Evolutionary conservation across 2,113 vertebrate genomes (phyloP).

Genomic region (Lates calcarifer): DNA sequence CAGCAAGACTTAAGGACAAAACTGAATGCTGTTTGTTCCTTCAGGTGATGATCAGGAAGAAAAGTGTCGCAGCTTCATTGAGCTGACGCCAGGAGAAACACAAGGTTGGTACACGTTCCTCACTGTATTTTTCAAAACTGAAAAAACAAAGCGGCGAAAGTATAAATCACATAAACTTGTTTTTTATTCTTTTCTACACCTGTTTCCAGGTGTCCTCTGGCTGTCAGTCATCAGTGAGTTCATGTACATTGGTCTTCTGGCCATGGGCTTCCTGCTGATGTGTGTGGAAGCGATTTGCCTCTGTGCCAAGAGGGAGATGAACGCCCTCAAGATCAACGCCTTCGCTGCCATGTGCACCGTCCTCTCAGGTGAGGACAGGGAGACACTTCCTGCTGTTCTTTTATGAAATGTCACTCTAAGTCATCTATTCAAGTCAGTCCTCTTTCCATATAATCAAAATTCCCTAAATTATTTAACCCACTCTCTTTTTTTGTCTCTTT

Average conservation of each 20-base stretch:
- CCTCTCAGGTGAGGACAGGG: conserved; percentile 75
- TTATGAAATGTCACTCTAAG: neutral
- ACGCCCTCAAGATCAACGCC: conserved; percentile 88
- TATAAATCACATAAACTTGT: neutral
- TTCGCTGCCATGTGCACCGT: conserved; percentile 89
- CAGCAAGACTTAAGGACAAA: neutral
- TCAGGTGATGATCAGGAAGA: conserved; percentile 80
- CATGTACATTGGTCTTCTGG: conserved; percentile 86
- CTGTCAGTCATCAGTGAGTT: conserved; percentile 88
- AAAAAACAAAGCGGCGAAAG: neutral
- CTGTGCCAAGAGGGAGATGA: conserved; percentile 84
- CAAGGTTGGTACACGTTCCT: conserved; percentile 73
- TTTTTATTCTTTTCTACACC: neutral
- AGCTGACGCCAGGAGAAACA: conserved; percentile 87
- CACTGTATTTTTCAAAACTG: too few species aligned
- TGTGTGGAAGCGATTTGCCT: conserved; percentile 84
- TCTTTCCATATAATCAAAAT: neutral
- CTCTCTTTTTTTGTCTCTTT: neutral
- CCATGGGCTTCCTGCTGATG: conserved; percentile 88
- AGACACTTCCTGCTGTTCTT: neutral
- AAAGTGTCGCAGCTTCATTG: conserved; percentile 88
- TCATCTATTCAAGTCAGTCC: neutral
- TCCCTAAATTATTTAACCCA: neutral
- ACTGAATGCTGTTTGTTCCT: neutral
- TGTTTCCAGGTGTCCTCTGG: conserved; percentile 86